Conservation (phyloP, 23 tunicate genomes). For the Ciona savignyi region DNA sequence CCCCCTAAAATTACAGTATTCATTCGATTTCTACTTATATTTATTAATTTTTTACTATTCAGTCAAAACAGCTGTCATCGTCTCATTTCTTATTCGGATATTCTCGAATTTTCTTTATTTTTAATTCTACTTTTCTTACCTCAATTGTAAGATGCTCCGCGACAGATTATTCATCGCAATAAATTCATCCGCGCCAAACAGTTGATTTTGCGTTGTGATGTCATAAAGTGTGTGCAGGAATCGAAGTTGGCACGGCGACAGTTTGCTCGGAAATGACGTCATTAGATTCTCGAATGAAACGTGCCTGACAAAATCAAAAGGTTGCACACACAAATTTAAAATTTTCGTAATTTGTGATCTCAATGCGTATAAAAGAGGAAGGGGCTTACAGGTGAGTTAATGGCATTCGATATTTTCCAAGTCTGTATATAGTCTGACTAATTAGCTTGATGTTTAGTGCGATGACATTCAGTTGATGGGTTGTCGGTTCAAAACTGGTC, state of each 20-base stretch:
- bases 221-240: constrained; percentile 32
- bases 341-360: neutral
- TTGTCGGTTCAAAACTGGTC: too few relatives aligned
- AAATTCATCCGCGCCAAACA: constrained; percentile 51
- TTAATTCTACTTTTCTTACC: neutral
- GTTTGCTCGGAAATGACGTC: constrained; percentile 9
- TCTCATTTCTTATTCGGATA: too few relatives aligned
- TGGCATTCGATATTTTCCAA: too few relatives aligned
- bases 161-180: constrained; percentile 30
- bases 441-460: too few relatives aligned
- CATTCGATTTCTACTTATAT: too few relatives aligned
- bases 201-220: constrained; percentile 31
- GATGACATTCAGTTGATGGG: too few relatives aligned
- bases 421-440: too few relatives aligned
- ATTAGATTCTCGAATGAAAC: constrained; percentile 26
- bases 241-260: constrained; percentile 16
- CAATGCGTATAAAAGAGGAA: too few relatives aligned
- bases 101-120: neutral
- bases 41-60: too few relatives aligned
- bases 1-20: too few relatives aligned
- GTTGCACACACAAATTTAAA: neutral
- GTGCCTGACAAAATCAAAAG: constrained; percentile 13
- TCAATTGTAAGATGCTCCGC: neutral
- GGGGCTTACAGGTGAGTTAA: too few relatives aligned
- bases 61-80: too few relatives aligned